Conservation (phyloP, 2,888 invertebrate species). For the Caenorhabditis uteleia region DNA sequence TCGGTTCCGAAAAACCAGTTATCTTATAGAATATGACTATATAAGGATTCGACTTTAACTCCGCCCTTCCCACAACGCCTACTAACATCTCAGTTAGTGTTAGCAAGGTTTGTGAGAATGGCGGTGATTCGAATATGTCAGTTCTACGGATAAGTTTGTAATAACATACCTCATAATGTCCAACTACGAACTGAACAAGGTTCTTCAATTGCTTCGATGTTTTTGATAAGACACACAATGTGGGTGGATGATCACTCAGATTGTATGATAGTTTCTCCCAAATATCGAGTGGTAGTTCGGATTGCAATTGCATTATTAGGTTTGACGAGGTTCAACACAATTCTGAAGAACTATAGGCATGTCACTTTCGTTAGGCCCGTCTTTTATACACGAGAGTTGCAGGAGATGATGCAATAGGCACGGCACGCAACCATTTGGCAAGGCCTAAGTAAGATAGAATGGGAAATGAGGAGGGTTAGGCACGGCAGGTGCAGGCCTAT, state of each 20-base stretch:
- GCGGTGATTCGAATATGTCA: conserved; percentile 11
- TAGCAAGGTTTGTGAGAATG: conserved; percentile 37
- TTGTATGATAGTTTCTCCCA: conserved; percentile 26
- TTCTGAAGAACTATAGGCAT: conserved; percentile 13
- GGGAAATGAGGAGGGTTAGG: conserved; percentile 14
- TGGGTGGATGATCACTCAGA: conserved; percentile 23
- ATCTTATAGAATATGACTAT: neutral
- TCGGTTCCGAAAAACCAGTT: neutral
- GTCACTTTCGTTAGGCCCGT: neutral
- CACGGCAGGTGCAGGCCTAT: conserved; percentile 23
- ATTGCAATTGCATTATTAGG: too few species aligned
- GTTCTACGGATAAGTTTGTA: neutral
- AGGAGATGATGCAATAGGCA: conserved; percentile 39
- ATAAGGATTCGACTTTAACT: conserved; percentile 1
- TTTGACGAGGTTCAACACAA: conserved; percentile 9
- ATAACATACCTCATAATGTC: conserved; percentile 29
- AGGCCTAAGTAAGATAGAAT: conserved; percentile 32
- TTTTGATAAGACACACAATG: conserved; percentile 13
- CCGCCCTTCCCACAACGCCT: conserved; percentile 47
- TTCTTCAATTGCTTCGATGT: conserved; percentile 9
- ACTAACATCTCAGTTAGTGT: conserved; percentile 31
- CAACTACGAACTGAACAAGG: conserved; percentile 15
- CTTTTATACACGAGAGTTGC: conserved; percentile 26
- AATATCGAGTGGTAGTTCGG: conserved; percentile 17
- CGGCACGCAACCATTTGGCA: conserved; percentile 13